Percentiles rank a stretch among this genome's conserved stretches.
These are phyloP conservation scores for Arvicola amphibius DNA, from an alignment of 2,797 vertebrate species.

Conservation along the genomic window DNA sequence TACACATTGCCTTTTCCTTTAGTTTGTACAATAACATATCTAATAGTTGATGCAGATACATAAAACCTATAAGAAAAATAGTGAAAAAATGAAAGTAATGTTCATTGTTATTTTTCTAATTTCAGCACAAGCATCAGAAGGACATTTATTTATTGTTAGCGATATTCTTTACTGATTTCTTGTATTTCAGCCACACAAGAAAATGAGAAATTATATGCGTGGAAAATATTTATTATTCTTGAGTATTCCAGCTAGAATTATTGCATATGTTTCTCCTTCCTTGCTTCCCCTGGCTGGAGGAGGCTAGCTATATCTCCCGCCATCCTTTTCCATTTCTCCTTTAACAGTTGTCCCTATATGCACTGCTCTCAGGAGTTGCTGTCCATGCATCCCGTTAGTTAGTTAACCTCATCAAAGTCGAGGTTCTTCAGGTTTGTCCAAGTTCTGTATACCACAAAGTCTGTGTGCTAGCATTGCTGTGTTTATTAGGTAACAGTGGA, in stretches of 20 bases:
- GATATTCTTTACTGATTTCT: background rate
- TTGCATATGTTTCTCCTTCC: background rate
- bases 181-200: background rate
- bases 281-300: background rate
- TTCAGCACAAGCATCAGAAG: background rate
- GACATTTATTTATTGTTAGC: conserved; percentile 19
- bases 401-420: background rate
- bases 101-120: conserved; percentile 39
- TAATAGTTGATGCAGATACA: background rate
- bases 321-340: background rate
- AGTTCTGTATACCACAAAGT: background rate
- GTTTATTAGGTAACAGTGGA: background rate
- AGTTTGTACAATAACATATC: conserved; percentile 42
- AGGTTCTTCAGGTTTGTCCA: background rate
- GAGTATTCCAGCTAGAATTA: background rate
- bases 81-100: background rate
- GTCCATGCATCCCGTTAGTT: background rate
- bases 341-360: background rate
- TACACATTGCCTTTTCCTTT: background rate
- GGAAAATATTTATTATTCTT: background rate
- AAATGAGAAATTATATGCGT: background rate
- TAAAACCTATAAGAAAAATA: conserved; percentile 21
- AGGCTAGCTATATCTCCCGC: background rate
- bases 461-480: background rate
- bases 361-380: background rate